A percentile compares a stretch with the other conserved stretches of the same genome.
Conservation (phyloP, 2,797 vertebrate genomes). For the Cynopterus sphinx region DNA sequence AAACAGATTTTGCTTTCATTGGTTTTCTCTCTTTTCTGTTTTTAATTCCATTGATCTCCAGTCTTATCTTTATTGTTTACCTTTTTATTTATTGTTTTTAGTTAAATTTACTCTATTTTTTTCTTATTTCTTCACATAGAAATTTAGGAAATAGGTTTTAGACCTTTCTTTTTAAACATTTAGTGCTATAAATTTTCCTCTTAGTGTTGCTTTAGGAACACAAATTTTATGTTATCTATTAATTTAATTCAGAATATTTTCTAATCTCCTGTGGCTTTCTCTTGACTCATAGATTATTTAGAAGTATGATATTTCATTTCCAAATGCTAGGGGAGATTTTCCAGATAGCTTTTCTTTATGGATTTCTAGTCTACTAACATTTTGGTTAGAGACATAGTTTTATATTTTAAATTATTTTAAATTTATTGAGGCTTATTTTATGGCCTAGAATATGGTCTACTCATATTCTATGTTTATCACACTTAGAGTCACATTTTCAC, state of each 20-base stretch:
- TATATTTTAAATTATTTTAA: constrained; percentile 16
- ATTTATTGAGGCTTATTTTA: background rate
- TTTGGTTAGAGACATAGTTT: background rate
- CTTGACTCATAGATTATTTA: background rate
- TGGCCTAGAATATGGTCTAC: background rate
- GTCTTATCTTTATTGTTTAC: background rate
- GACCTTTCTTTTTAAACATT: background rate
- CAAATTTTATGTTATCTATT: background rate
- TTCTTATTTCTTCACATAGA: background rate
- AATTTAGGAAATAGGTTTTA: background rate
- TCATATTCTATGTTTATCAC: background rate
- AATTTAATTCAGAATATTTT: background rate
- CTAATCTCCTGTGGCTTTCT: background rate
- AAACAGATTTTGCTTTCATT: background rate
- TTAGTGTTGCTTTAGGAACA: background rate
- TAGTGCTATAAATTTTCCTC: background rate
- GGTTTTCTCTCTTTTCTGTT: background rate
- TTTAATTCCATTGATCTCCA: background rate
- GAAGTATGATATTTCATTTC: background rate
- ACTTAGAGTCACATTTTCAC: constrained; percentile 4
- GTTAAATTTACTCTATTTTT: background rate
- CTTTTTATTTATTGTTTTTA: background rate
- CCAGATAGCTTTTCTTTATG: background rate
- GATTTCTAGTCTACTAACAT: background rate
- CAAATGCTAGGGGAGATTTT: background rate